Conservation (phyloP, 2,888 invertebrate species). For the Drosophila fulvimacula region DNA sequence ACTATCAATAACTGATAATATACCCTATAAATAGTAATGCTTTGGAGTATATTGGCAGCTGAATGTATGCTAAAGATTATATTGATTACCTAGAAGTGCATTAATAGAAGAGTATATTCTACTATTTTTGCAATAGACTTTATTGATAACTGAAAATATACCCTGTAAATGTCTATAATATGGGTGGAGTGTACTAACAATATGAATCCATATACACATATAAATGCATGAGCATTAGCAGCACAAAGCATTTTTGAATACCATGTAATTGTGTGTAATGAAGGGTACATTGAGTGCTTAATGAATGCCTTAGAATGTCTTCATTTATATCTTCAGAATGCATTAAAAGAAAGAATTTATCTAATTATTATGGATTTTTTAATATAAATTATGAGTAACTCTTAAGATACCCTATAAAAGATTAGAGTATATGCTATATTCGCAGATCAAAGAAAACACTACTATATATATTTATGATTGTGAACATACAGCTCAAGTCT, state of each 20-base stretch:
- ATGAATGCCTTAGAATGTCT: not conserved
- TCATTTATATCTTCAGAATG: not conserved
- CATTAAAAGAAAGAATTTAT: not conserved
- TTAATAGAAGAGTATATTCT: not conserved
- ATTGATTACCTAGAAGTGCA: not conserved
- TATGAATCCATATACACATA: too few relatives aligned
- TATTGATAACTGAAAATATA: not conserved
- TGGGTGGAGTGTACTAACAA: too few relatives aligned
- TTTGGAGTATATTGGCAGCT: not conserved
- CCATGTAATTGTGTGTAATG: not conserved
- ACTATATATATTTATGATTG: not conserved
- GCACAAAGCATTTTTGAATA: too few relatives aligned
- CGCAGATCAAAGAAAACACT: not conserved
- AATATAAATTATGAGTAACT: too few relatives aligned
- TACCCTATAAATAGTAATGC: not conserved
- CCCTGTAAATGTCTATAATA: not conserved
- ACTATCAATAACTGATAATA: constrained; percentile 33
- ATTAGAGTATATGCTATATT: not conserved
- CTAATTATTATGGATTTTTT: too few relatives aligned
- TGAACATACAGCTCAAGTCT: not conserved
- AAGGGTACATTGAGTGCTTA: not conserved
- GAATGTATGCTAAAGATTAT: too few relatives aligned
- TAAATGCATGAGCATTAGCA: not conserved
- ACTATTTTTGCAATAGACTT: not conserved
- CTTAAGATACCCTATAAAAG: not conserved